Evolutionary conservation across 1,140 invertebrate species (phyloP).

Genomic region (Dermatophagoides farinae): DNA sequence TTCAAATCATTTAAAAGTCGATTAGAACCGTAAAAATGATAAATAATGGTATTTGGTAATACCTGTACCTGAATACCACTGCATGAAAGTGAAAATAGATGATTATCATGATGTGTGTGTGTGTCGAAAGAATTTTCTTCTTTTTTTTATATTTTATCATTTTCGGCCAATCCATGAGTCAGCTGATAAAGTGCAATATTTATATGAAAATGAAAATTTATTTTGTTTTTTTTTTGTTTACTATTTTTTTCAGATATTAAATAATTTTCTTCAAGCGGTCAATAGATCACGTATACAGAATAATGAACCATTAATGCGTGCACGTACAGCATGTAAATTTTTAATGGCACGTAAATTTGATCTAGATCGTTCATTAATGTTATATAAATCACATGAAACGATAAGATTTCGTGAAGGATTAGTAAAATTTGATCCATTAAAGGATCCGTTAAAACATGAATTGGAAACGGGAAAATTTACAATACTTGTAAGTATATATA

Average conservation of each 20-base stretch:
- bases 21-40: too few species aligned
- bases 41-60: too few species aligned
- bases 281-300: slow-evolving; percentile 20
- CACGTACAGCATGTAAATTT: slow-evolving; percentile 78
- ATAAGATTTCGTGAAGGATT: slow-evolving; percentile 66
- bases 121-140: too few species aligned
- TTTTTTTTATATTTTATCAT: too few species aligned
- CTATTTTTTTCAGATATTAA: not conserved
- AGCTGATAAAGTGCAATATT: too few species aligned
- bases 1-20: too few species aligned
- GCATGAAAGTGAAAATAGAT: too few species aligned
- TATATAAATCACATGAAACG: slow-evolving; percentile 73
- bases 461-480: slow-evolving; percentile 86
- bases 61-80: too few species aligned
- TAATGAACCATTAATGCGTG: slow-evolving; percentile 30
- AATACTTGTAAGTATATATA: slow-evolving; percentile 50
- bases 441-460: slow-evolving; percentile 61
- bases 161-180: too few species aligned
- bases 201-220: too few species aligned
- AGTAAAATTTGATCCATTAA: slow-evolving; percentile 50
- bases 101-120: too few species aligned
- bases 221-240: not conserved
- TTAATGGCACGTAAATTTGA: slow-evolving; percentile 86
- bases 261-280: slow-evolving; percentile 20
- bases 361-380: slow-evolving; percentile 55